Evolutionary conservation across 92 coral and sea anemone species (phyloP).

Genomic region (Porites evermanni): DNA sequence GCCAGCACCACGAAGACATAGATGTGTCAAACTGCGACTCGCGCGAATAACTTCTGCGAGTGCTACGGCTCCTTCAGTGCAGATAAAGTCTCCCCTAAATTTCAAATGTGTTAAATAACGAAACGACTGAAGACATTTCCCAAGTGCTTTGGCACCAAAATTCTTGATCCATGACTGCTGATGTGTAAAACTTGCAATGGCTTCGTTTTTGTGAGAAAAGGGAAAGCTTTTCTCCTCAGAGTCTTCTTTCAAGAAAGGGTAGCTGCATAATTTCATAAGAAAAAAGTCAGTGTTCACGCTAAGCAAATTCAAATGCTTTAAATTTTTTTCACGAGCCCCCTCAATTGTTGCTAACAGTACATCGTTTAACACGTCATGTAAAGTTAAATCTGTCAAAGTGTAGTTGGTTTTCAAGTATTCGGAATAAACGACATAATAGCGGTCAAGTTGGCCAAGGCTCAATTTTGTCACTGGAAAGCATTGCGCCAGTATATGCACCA

Average conservation of each 20-base stretch:
- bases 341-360: neutral
- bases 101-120: neutral
- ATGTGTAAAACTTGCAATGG: too few relatives aligned
- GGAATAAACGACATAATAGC: neutral
- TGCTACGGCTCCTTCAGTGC: neutral
- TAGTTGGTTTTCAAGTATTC: constrained; percentile 16
- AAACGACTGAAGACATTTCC: neutral
- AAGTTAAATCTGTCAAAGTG: neutral
- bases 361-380: neutral
- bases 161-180: neutral
- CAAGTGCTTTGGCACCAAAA: neutral
- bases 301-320: neutral
- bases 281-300: neutral
- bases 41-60: neutral
- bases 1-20: neutral
- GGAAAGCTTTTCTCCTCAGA: too few relatives aligned
- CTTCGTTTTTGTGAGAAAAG: neutral
- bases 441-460: neutral
- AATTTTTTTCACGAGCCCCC: neutral
- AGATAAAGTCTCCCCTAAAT: neutral
- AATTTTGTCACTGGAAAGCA: constrained; percentile 5
- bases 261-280: too few relatives aligned
- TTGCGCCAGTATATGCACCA: neutral
- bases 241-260: too few relatives aligned
- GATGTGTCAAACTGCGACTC: neutral